Conservation (phyloP, 2,113 vertebrate genomes). For the Crotalus tigris region DNA sequence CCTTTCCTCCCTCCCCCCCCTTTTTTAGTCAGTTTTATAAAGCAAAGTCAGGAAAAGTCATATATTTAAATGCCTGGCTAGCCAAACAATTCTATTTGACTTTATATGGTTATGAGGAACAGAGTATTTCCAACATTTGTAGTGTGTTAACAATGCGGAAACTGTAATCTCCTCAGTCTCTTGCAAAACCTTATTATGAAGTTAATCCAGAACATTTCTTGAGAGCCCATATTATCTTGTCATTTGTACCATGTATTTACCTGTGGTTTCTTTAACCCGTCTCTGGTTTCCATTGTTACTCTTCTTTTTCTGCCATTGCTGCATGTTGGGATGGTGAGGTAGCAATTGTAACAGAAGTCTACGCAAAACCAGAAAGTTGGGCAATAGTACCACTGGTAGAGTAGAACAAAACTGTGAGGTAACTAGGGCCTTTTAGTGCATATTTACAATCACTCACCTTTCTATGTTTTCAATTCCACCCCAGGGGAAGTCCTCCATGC, state of each 20-base stretch:
- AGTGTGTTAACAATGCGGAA: slow-evolving; percentile 41
- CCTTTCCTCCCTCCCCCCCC: neutral
- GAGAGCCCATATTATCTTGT: slow-evolving; percentile 30
- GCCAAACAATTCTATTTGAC: neutral
- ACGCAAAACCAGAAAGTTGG: slow-evolving; percentile 30
- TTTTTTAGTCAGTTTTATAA: neutral
- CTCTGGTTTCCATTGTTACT: slow-evolving; percentile 47
- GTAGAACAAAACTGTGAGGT: slow-evolving; percentile 9
- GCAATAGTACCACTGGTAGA: slow-evolving; percentile 47
- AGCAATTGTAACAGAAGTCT: slow-evolving; percentile 26
- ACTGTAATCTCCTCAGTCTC: slow-evolving; percentile 30
- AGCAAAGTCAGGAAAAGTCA: slow-evolving; percentile 5
- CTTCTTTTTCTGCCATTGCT: slow-evolving; percentile 8
- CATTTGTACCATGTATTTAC: slow-evolving; percentile 56
- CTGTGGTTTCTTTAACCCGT: slow-evolving; percentile 61
- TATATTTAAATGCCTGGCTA: neutral
- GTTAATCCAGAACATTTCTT: slow-evolving; percentile 61
- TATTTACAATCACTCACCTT: neutral
- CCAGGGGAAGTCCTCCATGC: neutral
- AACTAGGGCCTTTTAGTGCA: neutral
- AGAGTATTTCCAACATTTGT: slow-evolving; percentile 29
- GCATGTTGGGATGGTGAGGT: slow-evolving; percentile 38
- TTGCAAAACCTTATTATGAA: slow-evolving; percentile 57
- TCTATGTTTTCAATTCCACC: neutral
- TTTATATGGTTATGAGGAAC: slow-evolving; percentile 12